Conservation (phyloP, 1,140 invertebrate species). For the Papilio glaucus region DNA sequence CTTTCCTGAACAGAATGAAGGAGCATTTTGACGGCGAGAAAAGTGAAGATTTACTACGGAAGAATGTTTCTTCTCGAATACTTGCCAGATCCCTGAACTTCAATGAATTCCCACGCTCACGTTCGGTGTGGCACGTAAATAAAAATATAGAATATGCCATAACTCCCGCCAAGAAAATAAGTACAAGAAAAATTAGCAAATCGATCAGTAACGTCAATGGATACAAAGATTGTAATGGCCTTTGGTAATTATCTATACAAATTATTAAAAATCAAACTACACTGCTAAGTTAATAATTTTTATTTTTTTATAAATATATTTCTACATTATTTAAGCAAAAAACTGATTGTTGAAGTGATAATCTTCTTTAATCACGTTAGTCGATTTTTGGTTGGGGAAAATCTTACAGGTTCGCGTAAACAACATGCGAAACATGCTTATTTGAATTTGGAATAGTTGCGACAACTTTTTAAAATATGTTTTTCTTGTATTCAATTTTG, state of each 20-base stretch:
- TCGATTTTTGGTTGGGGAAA: too few relatives aligned
- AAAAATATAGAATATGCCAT: conserved; percentile 68
- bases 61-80: conserved; percentile 76
- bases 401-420: too few relatives aligned
- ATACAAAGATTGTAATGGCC: conserved; percentile 63
- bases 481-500: too few relatives aligned
- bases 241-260: conserved; percentile 58
- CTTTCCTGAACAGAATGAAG: conserved; percentile 89
- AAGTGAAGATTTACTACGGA: conserved; percentile 47
- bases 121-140: conserved; percentile 69
- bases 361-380: too few relatives aligned
- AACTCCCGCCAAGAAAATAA: conserved; percentile 65
- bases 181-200: conserved; percentile 74
- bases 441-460: too few relatives aligned
- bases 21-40: conserved; percentile 84
- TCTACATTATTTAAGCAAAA: too few relatives aligned
- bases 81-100: conserved; percentile 59
- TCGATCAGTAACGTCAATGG: conserved; percentile 77
- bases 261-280: not conserved
- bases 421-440: too few relatives aligned
- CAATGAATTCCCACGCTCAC: conserved; percentile 82
- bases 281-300: not conserved
- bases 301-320: too few relatives aligned
- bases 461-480: too few relatives aligned
- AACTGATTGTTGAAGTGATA: too few relatives aligned